phyloP scores from a whole-genome alignment of 2,797 vertebrate genomes.

The Salmo trutta region DNA sequence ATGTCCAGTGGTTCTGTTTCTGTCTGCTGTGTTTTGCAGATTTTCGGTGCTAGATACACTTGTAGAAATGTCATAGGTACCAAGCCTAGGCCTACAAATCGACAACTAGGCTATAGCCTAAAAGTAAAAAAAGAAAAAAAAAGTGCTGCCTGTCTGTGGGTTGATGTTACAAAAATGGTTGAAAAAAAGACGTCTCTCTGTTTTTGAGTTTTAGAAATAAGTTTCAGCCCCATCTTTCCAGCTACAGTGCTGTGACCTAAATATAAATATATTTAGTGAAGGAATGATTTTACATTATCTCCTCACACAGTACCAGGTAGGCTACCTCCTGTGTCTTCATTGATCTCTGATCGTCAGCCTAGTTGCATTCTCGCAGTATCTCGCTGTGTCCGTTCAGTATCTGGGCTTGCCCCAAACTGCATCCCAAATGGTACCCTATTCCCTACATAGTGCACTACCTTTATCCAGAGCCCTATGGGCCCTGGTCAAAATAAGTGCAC shows the following conservation, averaged over 20 bases:
- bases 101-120: too few species aligned
- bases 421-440: too few species aligned
- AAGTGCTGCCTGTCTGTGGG: not conserved
- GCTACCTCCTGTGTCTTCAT: not conserved
- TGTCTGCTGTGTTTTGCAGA: too few species aligned
- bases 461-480: too few species aligned
- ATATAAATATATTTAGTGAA: not conserved
- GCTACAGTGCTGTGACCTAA: not conserved
- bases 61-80: too few species aligned
- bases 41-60: too few species aligned
- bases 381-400: conserved; percentile 23
- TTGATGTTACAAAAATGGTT: not conserved
- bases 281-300: not conserved
- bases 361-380: conserved; percentile 28
- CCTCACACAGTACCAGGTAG: not conserved
- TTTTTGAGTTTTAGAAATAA: not conserved
- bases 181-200: too few species aligned
- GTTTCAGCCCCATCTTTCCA: not conserved
- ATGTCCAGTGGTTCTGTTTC: too few species aligned
- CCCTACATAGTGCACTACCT: too few species aligned
- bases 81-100: too few species aligned
- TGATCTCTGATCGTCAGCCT: conserved; percentile 28
- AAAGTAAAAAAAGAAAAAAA: too few species aligned
- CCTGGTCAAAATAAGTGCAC: too few species aligned
- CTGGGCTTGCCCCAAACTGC: conserved; percentile 8